A percentile compares a stretch with the other conserved stretches of the same genome.
Conservation (phyloP, 2,888 invertebrate genomes). For the Sepioteuthis lessoniana region DNA sequence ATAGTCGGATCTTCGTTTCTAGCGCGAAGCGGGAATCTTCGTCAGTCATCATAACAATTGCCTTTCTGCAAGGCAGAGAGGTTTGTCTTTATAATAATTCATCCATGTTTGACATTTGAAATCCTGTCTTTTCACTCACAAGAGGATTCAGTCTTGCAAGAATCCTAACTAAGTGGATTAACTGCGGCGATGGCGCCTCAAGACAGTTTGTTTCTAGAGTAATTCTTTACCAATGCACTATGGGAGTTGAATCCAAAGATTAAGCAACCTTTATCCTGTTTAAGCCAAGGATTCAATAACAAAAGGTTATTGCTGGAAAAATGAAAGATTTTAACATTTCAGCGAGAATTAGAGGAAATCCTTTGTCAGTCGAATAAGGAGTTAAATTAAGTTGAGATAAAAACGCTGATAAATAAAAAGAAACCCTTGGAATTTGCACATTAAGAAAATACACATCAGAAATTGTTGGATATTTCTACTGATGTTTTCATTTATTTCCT, state of each 20-base stretch:
- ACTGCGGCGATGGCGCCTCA: background rate
- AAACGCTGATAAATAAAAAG: too few relatives aligned
- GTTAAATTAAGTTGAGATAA: background rate
- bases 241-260: background rate
- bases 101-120: background rate
- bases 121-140: background rate
- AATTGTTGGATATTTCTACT: too few relatives aligned
- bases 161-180: background rate
- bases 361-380: background rate
- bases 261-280: background rate
- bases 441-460: too few relatives aligned
- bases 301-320: background rate
- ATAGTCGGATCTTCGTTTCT: background rate
- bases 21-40: background rate
- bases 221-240: background rate
- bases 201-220: background rate
- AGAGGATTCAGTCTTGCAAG: conserved; percentile 19
- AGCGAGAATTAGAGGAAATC: background rate
- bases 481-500: too few relatives aligned
- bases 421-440: too few relatives aligned
- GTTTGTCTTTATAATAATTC: background rate
- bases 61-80: background rate
- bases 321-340: background rate
- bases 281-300: background rate
- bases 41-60: background rate